These are phyloP conservation scores for Portevinia maculata DNA, from an alignment of 2,888 invertebrate species.

Conservation along the genomic window DNA sequence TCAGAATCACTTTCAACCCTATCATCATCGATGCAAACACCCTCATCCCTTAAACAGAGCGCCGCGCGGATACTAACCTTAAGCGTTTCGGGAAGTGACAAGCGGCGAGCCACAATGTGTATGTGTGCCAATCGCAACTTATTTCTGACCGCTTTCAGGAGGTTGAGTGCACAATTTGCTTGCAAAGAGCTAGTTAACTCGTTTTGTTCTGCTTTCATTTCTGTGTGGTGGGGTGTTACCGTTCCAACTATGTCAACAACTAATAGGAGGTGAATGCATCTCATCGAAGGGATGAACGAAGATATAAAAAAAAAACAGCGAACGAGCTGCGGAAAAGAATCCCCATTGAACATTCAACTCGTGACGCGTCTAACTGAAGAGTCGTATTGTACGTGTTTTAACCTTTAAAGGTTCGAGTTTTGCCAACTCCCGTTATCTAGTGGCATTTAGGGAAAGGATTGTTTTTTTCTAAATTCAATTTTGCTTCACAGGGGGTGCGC, in stretches of 20 bases:
- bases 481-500: neutral
- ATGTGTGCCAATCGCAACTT: conserved; percentile 19
- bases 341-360: conserved; percentile 15
- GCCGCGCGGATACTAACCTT: too few species aligned
- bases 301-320: too few species aligned
- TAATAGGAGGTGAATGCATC: conserved; percentile 35
- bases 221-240: conserved; percentile 7
- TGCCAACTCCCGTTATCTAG: conserved; percentile 8
- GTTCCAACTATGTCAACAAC: neutral
- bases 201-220: conserved; percentile 13
- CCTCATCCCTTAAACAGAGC: neutral
- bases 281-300: neutral
- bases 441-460: neutral
- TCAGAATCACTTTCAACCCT: neutral
- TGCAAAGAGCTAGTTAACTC: conserved; percentile 18
- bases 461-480: conserved; percentile 18
- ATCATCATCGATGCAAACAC: neutral
- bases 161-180: conserved; percentile 4
- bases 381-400: conserved; percentile 19
- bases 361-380: conserved; percentile 8
- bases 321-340: too few species aligned
- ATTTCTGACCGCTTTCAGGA: neutral
- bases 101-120: conserved; percentile 20
- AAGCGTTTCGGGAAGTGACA: neutral
- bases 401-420: conserved; percentile 46